Evolutionary conservation across 2,113 vertebrate genomes (phyloP).

Genomic region (Geococcyx californianus): DNA sequence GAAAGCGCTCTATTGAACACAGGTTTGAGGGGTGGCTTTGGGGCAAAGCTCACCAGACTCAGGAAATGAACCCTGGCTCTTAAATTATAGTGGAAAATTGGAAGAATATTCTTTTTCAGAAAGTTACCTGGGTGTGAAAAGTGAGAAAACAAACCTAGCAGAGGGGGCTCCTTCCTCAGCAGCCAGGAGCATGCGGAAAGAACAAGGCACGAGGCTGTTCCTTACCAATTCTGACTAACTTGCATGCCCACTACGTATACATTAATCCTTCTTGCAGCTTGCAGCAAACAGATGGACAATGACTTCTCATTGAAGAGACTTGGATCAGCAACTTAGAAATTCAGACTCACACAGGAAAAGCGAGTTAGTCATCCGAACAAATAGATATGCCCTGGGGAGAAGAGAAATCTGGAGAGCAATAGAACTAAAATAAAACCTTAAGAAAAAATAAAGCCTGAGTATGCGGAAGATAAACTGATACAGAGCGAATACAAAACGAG

Average conservation of each 20-base stretch:
- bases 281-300: slow-evolving; percentile 28
- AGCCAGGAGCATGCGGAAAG: neutral
- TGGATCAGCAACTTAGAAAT: slow-evolving; percentile 21
- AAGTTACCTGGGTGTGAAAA: neutral
- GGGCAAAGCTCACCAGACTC: neutral
- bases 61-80: neutral
- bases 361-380: slow-evolving; percentile 35
- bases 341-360: neutral
- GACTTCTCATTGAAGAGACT: neutral
- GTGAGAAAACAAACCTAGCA: neutral
- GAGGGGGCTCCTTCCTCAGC: neutral
- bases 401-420: neutral
- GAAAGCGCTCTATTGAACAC: neutral
- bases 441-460: neutral
- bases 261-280: neutral
- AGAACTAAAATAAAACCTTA: neutral
- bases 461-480: neutral
- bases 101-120: neutral
- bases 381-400: neutral
- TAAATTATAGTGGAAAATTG: neutral
- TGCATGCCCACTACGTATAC: neutral
- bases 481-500: neutral
- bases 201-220: neutral
- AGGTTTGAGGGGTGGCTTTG: neutral
- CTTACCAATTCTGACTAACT: neutral